phyloP scores from a whole-genome alignment of 2,797 vertebrate genomes.

The Rallus crepitans region DNA sequence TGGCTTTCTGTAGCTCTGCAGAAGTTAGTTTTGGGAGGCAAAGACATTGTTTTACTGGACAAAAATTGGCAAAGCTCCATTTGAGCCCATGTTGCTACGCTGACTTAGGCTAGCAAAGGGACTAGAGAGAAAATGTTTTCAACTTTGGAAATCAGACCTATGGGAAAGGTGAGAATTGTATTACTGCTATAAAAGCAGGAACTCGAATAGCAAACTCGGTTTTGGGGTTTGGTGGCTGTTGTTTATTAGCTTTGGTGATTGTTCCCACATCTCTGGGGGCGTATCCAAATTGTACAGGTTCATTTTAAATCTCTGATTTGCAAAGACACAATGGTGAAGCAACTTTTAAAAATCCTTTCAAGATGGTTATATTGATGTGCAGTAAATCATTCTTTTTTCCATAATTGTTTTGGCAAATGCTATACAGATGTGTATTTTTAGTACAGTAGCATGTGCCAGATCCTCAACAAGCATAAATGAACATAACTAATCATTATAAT shows the following conservation, averaged over 20 bases:
- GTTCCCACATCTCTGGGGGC: background rate
- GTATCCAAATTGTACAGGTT: background rate
- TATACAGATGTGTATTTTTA: constrained; percentile 33
- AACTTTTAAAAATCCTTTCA: constrained; percentile 2
- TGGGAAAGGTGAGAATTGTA: constrained; percentile 26
- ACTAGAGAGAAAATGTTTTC: background rate
- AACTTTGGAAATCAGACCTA: background rate
- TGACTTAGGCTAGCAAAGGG: background rate
- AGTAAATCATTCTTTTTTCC: constrained; percentile 10
- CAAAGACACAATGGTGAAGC: background rate
- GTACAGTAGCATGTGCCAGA: background rate
- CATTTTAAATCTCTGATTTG: constrained; percentile 40
- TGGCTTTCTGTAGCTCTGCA: background rate
- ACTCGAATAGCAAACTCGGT: background rate
- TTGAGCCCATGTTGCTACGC: background rate
- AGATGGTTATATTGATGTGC: background rate
- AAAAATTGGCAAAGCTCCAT: background rate
- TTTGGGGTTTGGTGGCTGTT: background rate
- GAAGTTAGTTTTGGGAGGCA: background rate
- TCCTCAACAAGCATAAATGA: background rate
- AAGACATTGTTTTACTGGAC: background rate
- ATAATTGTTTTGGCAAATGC: constrained; percentile 20
- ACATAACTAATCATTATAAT: background rate
- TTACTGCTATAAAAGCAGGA: constrained; percentile 5
- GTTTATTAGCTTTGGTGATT: constrained; percentile 9